Evolutionary conservation across 2,797 vertebrate species (phyloP), one percentile per base, ranked within the genome.

Genomic region (Amphiprion clarkii): DNA sequence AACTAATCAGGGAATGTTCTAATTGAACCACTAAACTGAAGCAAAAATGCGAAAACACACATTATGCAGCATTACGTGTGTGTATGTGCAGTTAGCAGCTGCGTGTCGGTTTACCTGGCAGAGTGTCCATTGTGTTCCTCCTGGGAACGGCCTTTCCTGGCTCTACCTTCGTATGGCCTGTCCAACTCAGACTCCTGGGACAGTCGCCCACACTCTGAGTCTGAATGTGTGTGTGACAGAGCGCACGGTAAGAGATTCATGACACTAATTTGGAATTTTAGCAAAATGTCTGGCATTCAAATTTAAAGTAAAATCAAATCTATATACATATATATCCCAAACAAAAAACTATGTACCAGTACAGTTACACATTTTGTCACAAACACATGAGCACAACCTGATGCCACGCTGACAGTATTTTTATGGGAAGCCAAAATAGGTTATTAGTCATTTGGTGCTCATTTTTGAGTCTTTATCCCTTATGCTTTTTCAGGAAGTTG

Each of bases 61-160:
- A 63, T 10, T 39, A 39, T 39, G 19, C 6, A 1, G 49, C 6
- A 27, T 23, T 61, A 25, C 33, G 1, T 8, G 55, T 42, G 54
- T 29, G 33, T 16, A 19, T 44, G 2, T 0, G 36, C 11, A 8
- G 33, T 36, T 7, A 6, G 54, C 13, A 3, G 59, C 9, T 78
- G 51, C 60, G 71, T 14, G 64, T 54, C 6, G 11, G 44, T 74
- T 86, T 82, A 98, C 97, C 96, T 96, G 62, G 79, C 66, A 31
- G 82, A 66, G 2, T 87, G 87, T n/a, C 88, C 89, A 44, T 95
- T 96, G 64, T 67, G 85, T 56, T 88, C 84, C 55, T 76, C 87
- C 58, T 71, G 86, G 75, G 78, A 84, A 42, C 25, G 61, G 57
- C 74, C 88, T 60, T 14, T 91, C 62, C 84, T 90, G 70, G 84